phyloP scores from a whole-genome alignment of 2,797 vertebrate species.

The Eulemur rubriventer region DNA sequence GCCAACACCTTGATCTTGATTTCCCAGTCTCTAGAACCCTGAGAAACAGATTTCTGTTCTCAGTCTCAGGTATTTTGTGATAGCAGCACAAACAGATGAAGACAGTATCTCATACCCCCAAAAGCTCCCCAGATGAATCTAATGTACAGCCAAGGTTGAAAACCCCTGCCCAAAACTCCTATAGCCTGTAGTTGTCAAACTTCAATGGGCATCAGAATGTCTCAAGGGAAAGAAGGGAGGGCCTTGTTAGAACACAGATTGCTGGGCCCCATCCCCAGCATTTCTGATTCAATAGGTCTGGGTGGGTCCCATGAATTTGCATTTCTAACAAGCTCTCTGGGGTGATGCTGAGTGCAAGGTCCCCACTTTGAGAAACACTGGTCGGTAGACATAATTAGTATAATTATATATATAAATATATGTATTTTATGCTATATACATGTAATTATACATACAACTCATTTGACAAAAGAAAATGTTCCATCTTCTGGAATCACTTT shows the following conservation, averaged over 20 bases:
- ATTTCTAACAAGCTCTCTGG: not conserved
- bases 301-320: not conserved
- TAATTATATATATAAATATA: not conserved
- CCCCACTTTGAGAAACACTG: not conserved
- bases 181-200: not conserved
- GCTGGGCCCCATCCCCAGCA: not conserved
- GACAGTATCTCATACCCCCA: not conserved
- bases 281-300: slow-evolving; percentile 30
- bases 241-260: not conserved
- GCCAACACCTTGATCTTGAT: not conserved
- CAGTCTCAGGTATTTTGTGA: not conserved
- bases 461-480: not conserved
- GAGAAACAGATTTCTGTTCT: not conserved
- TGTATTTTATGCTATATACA: not conserved
- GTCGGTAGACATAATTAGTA: not conserved
- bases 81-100: not conserved
- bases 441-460: not conserved
- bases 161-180: not conserved
- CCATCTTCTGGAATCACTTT: not conserved
- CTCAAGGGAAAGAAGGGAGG: not conserved
- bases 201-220: not conserved
- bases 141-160: not conserved
- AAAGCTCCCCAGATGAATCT: not conserved
- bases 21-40: not conserved
- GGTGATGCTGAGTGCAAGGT: not conserved